Base-by-base conservation (phyloP, 2,797 vertebrate species). In the Arvicola amphibius region DNA sequence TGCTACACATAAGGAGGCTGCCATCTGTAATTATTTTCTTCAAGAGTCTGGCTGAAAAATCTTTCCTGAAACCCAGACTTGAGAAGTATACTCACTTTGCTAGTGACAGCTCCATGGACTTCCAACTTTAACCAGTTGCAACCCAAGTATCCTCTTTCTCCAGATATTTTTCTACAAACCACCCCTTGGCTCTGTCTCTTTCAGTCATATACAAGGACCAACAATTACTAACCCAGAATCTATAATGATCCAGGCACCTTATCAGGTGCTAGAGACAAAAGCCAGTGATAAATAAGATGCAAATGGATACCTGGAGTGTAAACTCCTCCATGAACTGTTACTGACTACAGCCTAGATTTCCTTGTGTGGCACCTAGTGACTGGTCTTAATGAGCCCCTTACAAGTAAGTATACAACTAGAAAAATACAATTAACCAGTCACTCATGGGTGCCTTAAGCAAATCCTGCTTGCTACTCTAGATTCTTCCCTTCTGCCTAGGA, bases 11-110 rank as follows among this genome's bases (percentile, higher is more conserved):
- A 93, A 71, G n/a, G 25, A 87, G 77, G n/a, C 48, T 63, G 48
- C 10, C n/a, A 94, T 43, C 61, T 4, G 34, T 23, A 89, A n/a
- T 46, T 43, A 74, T 95, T 91, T 77, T 67, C 88, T n/a, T 94
- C 48, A 80, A 92, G 32, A 74, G 56, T 76, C n/a, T 67, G 29
- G 83, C 21, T 32, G n/a, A 23, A 96, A 77, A 79, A 63, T 77
- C 90, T 84, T 59, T 78, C 85, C 43, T 25, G 25, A 85, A 71
- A 51, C 7, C 23, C 29, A n/a, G 9, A 27, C 59, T 14, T 83
- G 29, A 69, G 25, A 59, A 88, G n/a, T 4, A 73, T 40, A 21
- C 46, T 93, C 46, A 21, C 37, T 17, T 13, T n/a, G 34, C 27
- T 51, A 37, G 32, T 3, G 0, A 83, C 46, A 65, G 76, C 12